Conservation (phyloP, 1,140 invertebrate species). For the Wasmannia auropunctata region DNA sequence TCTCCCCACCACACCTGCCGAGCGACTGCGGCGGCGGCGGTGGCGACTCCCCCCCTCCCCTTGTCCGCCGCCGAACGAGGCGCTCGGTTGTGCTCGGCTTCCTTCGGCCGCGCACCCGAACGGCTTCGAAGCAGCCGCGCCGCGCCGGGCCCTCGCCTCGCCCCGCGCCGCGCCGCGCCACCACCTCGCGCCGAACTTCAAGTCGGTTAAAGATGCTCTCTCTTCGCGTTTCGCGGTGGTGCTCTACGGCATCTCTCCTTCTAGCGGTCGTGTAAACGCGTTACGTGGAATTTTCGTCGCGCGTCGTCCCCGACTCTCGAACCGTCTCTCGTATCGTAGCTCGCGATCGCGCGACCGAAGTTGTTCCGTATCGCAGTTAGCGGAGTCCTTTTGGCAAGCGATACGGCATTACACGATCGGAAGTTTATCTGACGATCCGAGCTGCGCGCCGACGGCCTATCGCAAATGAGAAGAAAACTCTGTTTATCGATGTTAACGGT, state of each 20-base stretch:
- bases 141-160: conserved; percentile 48
- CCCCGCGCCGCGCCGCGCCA: conserved; percentile 45
- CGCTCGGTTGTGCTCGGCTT: conserved; percentile 56
- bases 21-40: conserved; percentile 28
- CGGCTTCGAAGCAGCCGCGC: conserved; percentile 29
- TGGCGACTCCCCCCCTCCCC: not conserved
- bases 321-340: not conserved
- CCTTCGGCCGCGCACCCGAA: conserved; percentile 43
- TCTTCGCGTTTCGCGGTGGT: not conserved
- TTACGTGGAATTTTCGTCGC: conserved; percentile 41
- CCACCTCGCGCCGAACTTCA: conserved; percentile 27
- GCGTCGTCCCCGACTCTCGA: not conserved
- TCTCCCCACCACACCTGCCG: conserved; percentile 72
- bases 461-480: not conserved
- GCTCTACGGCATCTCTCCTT: not conserved
- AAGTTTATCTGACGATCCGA: not conserved
- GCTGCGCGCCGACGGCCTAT: not conserved
- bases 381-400: not conserved
- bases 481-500: not conserved
- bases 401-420: not conserved
- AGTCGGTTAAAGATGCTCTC: conserved; percentile 37
- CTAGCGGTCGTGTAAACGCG: conserved; percentile 14
- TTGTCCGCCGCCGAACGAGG: not conserved
- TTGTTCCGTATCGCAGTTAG: not conserved
- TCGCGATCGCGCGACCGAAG: not conserved